Conservation (phyloP, 1,140 invertebrate genomes). For the Drosophila rufa region DNA sequence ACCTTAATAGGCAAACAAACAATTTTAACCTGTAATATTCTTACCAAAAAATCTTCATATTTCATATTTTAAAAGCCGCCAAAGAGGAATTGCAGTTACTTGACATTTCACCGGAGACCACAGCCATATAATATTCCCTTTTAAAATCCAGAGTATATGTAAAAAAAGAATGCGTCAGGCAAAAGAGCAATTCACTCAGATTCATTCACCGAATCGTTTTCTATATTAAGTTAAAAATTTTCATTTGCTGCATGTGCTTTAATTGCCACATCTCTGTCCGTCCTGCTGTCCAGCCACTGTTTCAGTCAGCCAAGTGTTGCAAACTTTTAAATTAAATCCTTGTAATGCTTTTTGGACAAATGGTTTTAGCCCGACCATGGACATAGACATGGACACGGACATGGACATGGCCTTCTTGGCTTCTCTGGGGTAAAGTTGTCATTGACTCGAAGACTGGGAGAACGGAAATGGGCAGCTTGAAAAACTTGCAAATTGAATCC, state of each 20-base stretch:
- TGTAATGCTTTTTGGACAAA: slow-evolving; percentile 62
- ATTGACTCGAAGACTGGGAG: slow-evolving; percentile 7
- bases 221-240: slow-evolving; percentile 74
- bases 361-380: slow-evolving; percentile 22
- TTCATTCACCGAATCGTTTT: slow-evolving; percentile 41
- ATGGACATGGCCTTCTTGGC: slow-evolving; percentile 21
- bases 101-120: not conserved
- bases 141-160: not conserved
- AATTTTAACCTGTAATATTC: not conserved
- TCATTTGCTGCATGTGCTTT: slow-evolving; percentile 70
- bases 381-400: slow-evolving; percentile 6
- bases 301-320: slow-evolving; percentile 37
- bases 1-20: not conserved
- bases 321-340: slow-evolving; percentile 75
- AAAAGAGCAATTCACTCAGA: slow-evolving; percentile 32
- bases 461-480: slow-evolving; percentile 52
- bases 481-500: slow-evolving; percentile 66
- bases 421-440: slow-evolving; percentile 39
- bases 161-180: slow-evolving; percentile 28
- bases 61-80: not conserved
- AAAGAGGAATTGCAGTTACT: not conserved
- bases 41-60: not conserved
- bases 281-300: not conserved
- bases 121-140: not conserved
- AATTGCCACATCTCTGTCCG: slow-evolving; percentile 16